Percentiles rank a stretch among this genome's conserved stretches.
Evolutionary conservation across 2,888 invertebrate genomes (phyloP).

Genomic region (Microchrysa polita): DNA sequence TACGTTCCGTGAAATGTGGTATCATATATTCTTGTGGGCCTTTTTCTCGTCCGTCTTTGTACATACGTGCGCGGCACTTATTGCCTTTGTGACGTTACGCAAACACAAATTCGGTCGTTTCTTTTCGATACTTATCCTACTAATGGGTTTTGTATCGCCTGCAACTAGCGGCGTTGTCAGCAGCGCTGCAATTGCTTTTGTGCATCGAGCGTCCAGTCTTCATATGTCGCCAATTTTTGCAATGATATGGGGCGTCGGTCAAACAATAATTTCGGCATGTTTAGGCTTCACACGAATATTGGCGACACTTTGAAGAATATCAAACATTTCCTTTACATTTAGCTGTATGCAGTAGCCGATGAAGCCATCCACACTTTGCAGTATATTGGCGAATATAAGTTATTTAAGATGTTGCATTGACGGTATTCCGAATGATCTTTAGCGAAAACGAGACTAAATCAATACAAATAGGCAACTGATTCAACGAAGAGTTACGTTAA

Average conservation of each 20-base stretch:
- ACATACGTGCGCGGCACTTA: constrained; percentile 88
- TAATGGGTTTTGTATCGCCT: constrained; percentile 91
- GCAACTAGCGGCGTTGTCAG: constrained; percentile 87
- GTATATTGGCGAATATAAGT: not conserved
- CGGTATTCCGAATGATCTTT: not conserved
- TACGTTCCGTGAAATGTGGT: constrained; percentile 94
- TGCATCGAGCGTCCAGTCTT: constrained; percentile 88
- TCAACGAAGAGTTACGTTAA: too few species aligned
- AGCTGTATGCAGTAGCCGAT: too few species aligned
- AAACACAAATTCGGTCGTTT: constrained; percentile 96
- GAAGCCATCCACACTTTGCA: too few species aligned
- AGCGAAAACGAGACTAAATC: not conserved
- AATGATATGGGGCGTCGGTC: constrained; percentile 93
- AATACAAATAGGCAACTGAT: too few species aligned
- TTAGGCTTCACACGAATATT: constrained; percentile 93
- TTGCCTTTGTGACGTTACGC: constrained; percentile 89
- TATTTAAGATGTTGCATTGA: not conserved
- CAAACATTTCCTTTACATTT: too few species aligned
- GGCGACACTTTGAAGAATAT: constrained; percentile 80
- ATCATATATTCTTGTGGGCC: constrained; percentile 95
- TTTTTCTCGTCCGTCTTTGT: constrained; percentile 93
- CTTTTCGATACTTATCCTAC: constrained; percentile 86
- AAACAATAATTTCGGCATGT: constrained; percentile 87
- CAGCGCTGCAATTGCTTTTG: constrained; percentile 93
- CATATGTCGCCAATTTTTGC: constrained; percentile 92